Percentiles rank a stretch among this genome's conserved stretches.
Conservation (phyloP, 2,888 invertebrate species). For the Cataglyphis albicans region DNA sequence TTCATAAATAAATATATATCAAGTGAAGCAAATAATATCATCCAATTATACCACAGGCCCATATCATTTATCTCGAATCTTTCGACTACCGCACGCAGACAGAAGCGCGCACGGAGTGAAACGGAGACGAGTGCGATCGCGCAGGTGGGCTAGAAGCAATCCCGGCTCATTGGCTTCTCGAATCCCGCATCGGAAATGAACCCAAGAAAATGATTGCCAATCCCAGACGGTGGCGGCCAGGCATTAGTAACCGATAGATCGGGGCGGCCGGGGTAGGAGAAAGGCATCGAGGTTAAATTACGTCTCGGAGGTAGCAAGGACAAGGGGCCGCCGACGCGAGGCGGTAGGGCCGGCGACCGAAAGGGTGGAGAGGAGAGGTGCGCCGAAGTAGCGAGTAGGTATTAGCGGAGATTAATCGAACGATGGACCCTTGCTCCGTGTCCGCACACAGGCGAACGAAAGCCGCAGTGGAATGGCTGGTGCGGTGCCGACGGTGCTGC, state of each 20-base stretch:
- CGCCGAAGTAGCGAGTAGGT: conserved; percentile 78
- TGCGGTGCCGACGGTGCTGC: neutral
- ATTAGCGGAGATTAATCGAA: conserved; percentile 84
- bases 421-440: conserved; percentile 68
- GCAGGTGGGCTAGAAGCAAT: conserved; percentile 55
- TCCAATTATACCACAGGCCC: conserved; percentile 43
- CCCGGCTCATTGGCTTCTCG: conserved; percentile 60
- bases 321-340: conserved; percentile 70
- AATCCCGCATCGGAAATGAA: conserved; percentile 62
- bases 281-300: conserved; percentile 78
- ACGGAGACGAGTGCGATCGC: conserved; percentile 16
- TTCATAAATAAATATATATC: conserved; percentile 47
- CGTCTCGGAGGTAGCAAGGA: conserved; percentile 67
- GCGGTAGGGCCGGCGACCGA: conserved; percentile 73
- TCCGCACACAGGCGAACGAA: conserved; percentile 66
- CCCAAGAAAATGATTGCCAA: conserved; percentile 77
- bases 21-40: conserved; percentile 51
- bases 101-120: conserved; percentile 14
- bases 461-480: conserved; percentile 59
- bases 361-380: conserved; percentile 71
- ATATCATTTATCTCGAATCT: conserved; percentile 51
- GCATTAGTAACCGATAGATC: conserved; percentile 78
- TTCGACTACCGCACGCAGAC: conserved; percentile 33
- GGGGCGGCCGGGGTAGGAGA: conserved; percentile 57
- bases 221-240: conserved; percentile 67